Evolutionary conservation across 2,888 invertebrate species (phyloP).

Genomic region (Diaperis boleti): DNA sequence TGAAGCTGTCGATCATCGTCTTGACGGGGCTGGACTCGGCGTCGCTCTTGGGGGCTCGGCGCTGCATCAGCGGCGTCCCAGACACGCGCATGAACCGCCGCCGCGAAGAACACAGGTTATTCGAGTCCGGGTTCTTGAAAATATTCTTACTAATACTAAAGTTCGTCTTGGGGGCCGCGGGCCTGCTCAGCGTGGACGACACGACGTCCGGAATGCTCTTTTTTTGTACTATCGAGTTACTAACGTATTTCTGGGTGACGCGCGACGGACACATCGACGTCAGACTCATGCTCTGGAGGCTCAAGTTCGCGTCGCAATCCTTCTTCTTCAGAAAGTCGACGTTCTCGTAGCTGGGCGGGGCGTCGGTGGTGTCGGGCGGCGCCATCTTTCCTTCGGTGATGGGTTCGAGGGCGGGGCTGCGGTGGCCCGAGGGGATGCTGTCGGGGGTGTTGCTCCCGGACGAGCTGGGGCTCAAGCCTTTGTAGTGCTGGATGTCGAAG

Average conservation of each 20-base stretch:
- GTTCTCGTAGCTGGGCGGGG: too few relatives aligned
- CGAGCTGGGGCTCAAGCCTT: constrained; percentile 69
- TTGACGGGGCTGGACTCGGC: constrained; percentile 50
- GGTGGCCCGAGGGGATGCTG: constrained; percentile 65
- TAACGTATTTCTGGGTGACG: constrained; percentile 61
- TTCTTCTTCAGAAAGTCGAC: constrained; percentile 55
- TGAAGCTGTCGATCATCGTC: constrained; percentile 63
- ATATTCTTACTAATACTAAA: constrained; percentile 55
- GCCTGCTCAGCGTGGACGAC: constrained; percentile 49
- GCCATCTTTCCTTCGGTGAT: constrained; percentile 69
- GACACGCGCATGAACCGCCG: constrained; percentile 50
- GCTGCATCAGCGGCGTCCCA: constrained; percentile 52
- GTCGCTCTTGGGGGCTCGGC: constrained; percentile 31
- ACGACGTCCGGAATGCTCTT: constrained; percentile 53
- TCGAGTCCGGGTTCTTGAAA: constrained; percentile 46
- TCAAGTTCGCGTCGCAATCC: too few relatives aligned
- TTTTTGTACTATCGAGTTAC: constrained; percentile 41
- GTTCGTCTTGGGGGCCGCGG: constrained; percentile 11
- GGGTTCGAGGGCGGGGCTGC: constrained; percentile 68
- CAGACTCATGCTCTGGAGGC: constrained; percentile 56
- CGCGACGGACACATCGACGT: constrained; percentile 53
- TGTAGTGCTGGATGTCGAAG: constrained; percentile 81
- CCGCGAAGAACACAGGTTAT: constrained; percentile 30
- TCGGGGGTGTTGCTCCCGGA: constrained; percentile 74
- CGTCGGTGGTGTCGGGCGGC: constrained; percentile 41